Base-by-base conservation (phyloP, 2,113 vertebrate species). In the Brienomyrus longianalis region DNA sequence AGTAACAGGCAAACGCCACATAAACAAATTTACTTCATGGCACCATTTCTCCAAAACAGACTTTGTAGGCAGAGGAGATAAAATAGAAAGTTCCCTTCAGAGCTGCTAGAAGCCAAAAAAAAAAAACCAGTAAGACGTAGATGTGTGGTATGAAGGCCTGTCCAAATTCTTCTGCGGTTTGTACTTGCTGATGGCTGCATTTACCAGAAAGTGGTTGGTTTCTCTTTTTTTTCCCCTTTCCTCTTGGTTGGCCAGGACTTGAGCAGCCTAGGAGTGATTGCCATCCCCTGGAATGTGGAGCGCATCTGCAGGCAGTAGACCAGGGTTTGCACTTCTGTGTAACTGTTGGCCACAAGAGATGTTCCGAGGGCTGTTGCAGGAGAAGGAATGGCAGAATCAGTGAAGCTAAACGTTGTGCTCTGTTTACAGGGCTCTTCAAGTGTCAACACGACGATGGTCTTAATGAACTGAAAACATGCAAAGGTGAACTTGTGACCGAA, bases 211-310 rank as follows among this genome's bases (percentile, higher is more conserved):
- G 23, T n/a, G 45, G 48, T 86, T 86, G 45, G 47, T 86, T 47
- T 27, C 45, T 3, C 15, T 21, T 35, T 19, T 35, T 56, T 13
- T 39, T 10, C 52, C 7, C 17, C 10, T 3, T 43, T 56, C 31
- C 23, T 45, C 21, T 84, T 45, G 52, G 23, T 56, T 56, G 48
- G 43, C 66, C 88, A 88, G 5, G 21, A 59, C 19, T 51, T 51
- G 66, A 31, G n/a, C 88, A 51, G 62, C 66, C n/a, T 88, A 80
- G 74, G 74, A 70, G 74, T 80, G 35, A 62, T n/a, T 45, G 80
- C 9, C 27, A 52, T 11, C 8, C 27, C 17, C 35, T 19, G 83
- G 52, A 66, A 50, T 51, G 23, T 77, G 89, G 5, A 51, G 31
- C 9, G 9, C 88, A 39, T 51, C 21, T 47, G 39, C 7, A 10